Conservation (phyloP, 2,888 invertebrate genomes). For the Volucella zonaria region DNA sequence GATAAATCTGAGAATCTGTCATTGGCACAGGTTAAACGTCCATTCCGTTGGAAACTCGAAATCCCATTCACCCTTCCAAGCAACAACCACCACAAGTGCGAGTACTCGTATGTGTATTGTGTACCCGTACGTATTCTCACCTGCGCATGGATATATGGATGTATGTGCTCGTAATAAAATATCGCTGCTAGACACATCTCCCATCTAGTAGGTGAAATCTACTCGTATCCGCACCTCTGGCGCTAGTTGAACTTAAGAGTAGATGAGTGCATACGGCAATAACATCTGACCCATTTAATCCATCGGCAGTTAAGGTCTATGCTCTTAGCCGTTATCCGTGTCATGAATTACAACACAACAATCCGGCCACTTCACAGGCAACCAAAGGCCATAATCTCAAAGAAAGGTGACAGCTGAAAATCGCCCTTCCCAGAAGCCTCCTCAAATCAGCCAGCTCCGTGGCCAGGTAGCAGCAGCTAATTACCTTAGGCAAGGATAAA, state of each 20-base stretch:
- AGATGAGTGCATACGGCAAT: constrained; percentile 54
- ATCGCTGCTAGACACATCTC: constrained; percentile 24
- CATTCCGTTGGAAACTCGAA: constrained; percentile 16
- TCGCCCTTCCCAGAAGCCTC: constrained; percentile 32
- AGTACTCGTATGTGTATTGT: too few species aligned
- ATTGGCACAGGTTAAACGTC: constrained; percentile 54
- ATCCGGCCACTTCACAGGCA: constrained; percentile 9
- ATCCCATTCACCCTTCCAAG: not conserved
- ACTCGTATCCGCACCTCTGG: too few species aligned
- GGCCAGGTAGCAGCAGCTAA: constrained; percentile 57
- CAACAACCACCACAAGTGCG: not conserved
- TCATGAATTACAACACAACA: constrained; percentile 47
- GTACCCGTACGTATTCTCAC: constrained; percentile 32
- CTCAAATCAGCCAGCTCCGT: not conserved
- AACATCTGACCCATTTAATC: constrained; percentile 70
- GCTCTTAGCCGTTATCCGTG: constrained; percentile 29
- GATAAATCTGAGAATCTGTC: constrained; percentile 64
- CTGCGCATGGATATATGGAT: constrained; percentile 42
- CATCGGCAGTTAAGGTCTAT: constrained; percentile 48
- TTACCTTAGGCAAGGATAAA: constrained; percentile 54
- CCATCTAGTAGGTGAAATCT: not conserved
- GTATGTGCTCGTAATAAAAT: constrained; percentile 34
- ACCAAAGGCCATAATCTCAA: constrained; percentile 28
- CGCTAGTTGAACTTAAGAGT: constrained; percentile 14
- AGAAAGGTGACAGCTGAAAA: constrained; percentile 50